Evolutionary conservation across 2,113 vertebrate genomes (phyloP), one percentile per base, ranked within the genome.

Genomic region (Prinia subflava): DNA sequence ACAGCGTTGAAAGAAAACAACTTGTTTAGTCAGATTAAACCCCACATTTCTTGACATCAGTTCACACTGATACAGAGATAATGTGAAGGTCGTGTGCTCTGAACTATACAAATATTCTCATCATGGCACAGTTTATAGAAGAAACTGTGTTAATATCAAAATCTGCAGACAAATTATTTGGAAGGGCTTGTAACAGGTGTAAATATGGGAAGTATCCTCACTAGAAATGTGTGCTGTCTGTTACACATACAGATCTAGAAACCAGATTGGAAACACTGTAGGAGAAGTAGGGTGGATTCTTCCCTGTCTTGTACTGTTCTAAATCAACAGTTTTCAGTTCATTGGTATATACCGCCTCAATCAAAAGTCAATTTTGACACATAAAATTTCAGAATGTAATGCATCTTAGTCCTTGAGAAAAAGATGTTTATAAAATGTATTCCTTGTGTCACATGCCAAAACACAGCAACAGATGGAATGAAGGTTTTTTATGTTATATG

Each of bases 401-500:
- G 9, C 15, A 90, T 11, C 30, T 67, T 62, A 70, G 35, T 33
- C 23, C 42, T 30, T 67, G 22, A 53, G 42, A 75, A 77, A 68
- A 86, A 67, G 5, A 20, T 9, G 1, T 10, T 70, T 74, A n/a
- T 28, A 25, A 22, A 15, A 55, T n/a, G 6, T 37, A 57, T 57
- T 55, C 33, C 19, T 39, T 75, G 24, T 25, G 27, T 52, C 31
- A 79, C 55, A 18, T 19, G 56, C 5, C 10, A 52, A 85, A 90
- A 1, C 42, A 41, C 31, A 84, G 21, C 35, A 76, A 59, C 9
- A 2, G 4, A 31, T 70, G 47, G n/a, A 89, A 78, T 7, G 15
- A 49, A 78, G 16, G 33, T n/a, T 92, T 17, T 69, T 18, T 62
- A 24, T 0, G 0, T 44, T 62, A 53, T n/a, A 41, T 0, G 1